Conservation (phyloP, 2,797 vertebrate genomes). For the Poeciliopsis turneri region DNA sequence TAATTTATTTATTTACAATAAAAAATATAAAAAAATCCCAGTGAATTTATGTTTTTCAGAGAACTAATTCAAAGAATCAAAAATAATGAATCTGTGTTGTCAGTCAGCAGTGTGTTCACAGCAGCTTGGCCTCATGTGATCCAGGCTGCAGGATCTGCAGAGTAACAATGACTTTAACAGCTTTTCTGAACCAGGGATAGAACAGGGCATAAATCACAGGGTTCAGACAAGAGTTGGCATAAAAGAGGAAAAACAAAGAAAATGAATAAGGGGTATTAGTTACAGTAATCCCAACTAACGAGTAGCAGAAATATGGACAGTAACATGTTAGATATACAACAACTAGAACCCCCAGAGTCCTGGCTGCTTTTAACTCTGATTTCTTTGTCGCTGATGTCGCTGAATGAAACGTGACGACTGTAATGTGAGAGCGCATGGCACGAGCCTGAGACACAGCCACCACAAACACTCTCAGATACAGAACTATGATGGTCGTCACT, state of each 20-base stretch:
- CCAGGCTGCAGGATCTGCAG: constrained; percentile 9
- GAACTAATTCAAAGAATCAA: no score
- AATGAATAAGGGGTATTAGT: background rate
- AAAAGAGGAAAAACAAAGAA: background rate
- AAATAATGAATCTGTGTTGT: no score
- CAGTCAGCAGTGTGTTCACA: background rate
- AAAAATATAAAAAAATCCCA: no score
- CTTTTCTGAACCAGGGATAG: constrained; percentile 19
- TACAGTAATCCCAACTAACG: background rate
- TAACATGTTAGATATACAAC: constrained; percentile 7
- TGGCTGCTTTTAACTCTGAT: constrained; percentile 12
- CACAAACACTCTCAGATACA: background rate
- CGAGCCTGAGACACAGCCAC: background rate
- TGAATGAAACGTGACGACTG: background rate
- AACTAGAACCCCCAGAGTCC: constrained; percentile 12
- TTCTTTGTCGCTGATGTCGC: background rate
- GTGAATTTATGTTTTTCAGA: no score
- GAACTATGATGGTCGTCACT: background rate
- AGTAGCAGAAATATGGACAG: constrained; percentile 3
- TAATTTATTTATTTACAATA: no score
- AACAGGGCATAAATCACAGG: constrained; percentile 10
- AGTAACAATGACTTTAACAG: background rate
- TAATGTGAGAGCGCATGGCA: background rate
- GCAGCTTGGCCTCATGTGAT: background rate
- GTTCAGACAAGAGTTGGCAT: constrained; percentile 23